Base-by-base conservation (phyloP, 2,797 vertebrate genomes). In the Coendou prehensilis region DNA sequence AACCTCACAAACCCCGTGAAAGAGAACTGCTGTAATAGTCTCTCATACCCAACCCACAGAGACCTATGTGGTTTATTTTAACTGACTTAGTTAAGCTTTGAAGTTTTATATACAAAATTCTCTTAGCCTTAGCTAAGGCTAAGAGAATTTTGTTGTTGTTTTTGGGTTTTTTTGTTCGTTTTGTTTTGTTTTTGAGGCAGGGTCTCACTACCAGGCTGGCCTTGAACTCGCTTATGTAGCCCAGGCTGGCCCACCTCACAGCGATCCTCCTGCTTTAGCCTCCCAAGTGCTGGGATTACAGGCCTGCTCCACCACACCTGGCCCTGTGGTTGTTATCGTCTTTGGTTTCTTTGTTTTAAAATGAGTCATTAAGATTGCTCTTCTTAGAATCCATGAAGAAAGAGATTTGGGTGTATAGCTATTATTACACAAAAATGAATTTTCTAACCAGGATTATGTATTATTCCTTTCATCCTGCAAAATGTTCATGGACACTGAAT, bases 401-500 rank as follows among this genome's bases (percentile, higher is more conserved):
- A 94, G 37, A 87, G 1, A 50, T 28, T 90, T 96, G 47, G 13
- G 7, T 63, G 89, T 91, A 64, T 87, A 89, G 56, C 9, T 52
- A 11, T 89, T 93, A 80, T 88, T 94, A 64, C 6, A 69, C 20
- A 95, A 91, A 96, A 81, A 85, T 79, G 33, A 88, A 87, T 89
- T 87, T 93, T 88, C 45, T 81, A 89, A 15, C 33, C 57, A 91
- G 80, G 71, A 87, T 80, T 83, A 15, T 86, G 23, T 57, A 50
- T 80, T 88, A 59, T 45, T 71, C 37, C 96, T 97, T 96, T 95
- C 81, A 83, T 96, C 95, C 69, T 83, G 84, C 83, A n/a, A 75
- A 95, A 71, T n/a, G 87, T 92, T 96, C 86, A 57, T 96, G 89
- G 93, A 71, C 94, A 11, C 81, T 63, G 52, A 92, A 52, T 61